Conservation (phyloP, 2,888 invertebrate genomes). For the Tetrapedia diversipes region DNA sequence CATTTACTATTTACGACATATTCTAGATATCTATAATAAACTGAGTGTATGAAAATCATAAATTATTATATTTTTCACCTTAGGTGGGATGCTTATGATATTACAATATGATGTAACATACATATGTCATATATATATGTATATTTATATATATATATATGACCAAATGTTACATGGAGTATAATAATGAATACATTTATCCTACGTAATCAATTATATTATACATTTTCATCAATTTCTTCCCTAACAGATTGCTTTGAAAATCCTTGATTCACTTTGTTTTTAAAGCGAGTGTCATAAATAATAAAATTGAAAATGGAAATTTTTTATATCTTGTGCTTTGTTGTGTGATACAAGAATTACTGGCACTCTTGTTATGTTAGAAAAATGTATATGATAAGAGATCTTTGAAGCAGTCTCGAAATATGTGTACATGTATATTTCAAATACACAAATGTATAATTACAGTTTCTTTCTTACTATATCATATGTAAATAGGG, state of each 20-base stretch:
- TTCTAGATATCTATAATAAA: conserved; percentile 76
- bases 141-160: conserved; percentile 45
- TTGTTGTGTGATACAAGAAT: conserved; percentile 59
- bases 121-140: conserved; percentile 48
- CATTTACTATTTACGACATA: conserved; percentile 65
- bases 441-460: conserved; percentile 74
- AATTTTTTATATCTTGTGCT: conserved; percentile 52
- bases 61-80: conserved; percentile 79
- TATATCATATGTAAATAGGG: conserved; percentile 75
- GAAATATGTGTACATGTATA: conserved; percentile 65
- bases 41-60: conserved; percentile 80
- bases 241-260: conserved; percentile 74
- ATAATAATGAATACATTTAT: conserved; percentile 74
- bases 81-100: conserved; percentile 79
- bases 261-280: conserved; percentile 66
- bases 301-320: conserved; percentile 52
- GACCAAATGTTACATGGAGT: conserved; percentile 71
- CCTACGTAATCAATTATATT: conserved; percentile 70
- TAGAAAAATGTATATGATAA: conserved; percentile 67
- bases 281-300: conserved; percentile 43
- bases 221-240: conserved; percentile 64
- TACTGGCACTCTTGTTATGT: conserved; percentile 62
- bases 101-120: conserved; percentile 71
- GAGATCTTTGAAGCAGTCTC: conserved; percentile 76
- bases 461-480: conserved; percentile 71